phyloP scores from a whole-genome alignment of 2,888 invertebrate genomes.

The Euspilapteryx auroguttella region DNA sequence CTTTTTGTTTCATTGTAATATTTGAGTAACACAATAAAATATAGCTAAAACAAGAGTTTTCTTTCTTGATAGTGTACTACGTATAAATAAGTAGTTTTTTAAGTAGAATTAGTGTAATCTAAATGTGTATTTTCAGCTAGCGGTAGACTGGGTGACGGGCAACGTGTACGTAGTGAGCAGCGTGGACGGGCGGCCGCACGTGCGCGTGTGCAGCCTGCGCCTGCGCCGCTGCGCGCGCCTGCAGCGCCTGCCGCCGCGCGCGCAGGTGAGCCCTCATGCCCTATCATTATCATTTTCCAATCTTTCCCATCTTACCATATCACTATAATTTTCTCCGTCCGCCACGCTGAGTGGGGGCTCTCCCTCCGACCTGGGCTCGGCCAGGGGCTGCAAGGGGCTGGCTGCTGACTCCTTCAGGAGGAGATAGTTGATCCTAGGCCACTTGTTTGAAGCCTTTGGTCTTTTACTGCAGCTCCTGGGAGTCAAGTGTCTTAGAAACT shows the following conservation, averaged over 20 bases:
- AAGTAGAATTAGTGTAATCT: not conserved
- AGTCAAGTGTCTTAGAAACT: too few relatives aligned
- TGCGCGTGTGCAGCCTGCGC: conserved; percentile 60
- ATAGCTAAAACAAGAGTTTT: too few relatives aligned
- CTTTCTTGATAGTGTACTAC: too few relatives aligned
- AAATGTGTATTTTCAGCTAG: conserved; percentile 37
- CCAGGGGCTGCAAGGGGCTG: conserved; percentile 36
- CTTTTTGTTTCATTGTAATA: too few relatives aligned
- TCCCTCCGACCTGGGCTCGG: conserved; percentile 28
- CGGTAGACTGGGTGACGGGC: conserved; percentile 74
- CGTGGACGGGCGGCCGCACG: conserved; percentile 18
- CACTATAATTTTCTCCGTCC: too few relatives aligned
- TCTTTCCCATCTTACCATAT: too few relatives aligned
- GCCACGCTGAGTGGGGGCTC: conserved; percentile 55
- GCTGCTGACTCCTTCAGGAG: conserved; percentile 56
- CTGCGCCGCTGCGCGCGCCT: conserved; percentile 58
- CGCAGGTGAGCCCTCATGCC: conserved; percentile 23
- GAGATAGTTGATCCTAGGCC: too few relatives aligned
- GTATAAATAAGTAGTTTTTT: too few relatives aligned
- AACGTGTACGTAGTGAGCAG: conserved; percentile 70
- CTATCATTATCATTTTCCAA: too few relatives aligned
- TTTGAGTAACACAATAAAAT: too few relatives aligned
- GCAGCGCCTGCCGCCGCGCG: conserved; percentile 43
- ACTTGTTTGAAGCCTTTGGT: too few relatives aligned
- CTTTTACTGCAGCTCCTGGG: too few relatives aligned